Conservation (phyloP, 2,797 vertebrate species). For the Pseudochirops cupreus region DNA sequence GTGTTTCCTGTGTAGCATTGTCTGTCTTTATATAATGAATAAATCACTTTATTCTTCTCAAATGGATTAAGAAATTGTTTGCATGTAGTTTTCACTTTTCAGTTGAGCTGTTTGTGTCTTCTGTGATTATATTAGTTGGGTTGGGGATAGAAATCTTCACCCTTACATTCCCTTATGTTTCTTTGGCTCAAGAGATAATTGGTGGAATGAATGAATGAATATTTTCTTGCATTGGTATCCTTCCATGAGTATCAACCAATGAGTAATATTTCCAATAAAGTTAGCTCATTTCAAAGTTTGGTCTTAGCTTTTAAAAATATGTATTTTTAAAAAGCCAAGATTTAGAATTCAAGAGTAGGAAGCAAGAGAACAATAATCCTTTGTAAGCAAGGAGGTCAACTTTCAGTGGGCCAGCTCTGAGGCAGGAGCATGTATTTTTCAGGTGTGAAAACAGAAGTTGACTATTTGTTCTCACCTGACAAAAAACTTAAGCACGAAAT, state of each 20-base stretch:
- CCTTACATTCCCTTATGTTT: not conserved
- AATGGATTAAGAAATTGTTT: not conserved
- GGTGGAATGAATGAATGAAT: not conserved
- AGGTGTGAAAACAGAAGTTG: not conserved
- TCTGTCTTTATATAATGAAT: not conserved
- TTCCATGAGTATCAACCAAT: not conserved
- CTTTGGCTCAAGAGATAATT: not conserved
- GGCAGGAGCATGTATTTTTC: not conserved
- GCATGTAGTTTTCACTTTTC: not conserved
- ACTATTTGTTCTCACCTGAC: not conserved
- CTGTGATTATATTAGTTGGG: not conserved
- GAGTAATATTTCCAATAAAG: not conserved
- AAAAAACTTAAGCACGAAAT: conserved; percentile 3
- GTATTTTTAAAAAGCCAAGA: not conserved
- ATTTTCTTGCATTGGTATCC: not conserved
- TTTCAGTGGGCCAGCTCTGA: not conserved
- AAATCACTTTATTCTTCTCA: not conserved
- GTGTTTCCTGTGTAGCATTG: not conserved
- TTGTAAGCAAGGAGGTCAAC: not conserved
- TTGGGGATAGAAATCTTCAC: not conserved
- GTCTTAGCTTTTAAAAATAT: not conserved
- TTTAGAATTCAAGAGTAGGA: not conserved
- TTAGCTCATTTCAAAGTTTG: not conserved
- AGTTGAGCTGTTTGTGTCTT: not conserved
- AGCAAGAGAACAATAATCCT: not conserved